A percentile compares a stretch with the other conserved stretches of the same genome.
phyloP scores from a whole-genome alignment of 2,888 invertebrate genomes.

The Aleiodes alternator region DNA sequence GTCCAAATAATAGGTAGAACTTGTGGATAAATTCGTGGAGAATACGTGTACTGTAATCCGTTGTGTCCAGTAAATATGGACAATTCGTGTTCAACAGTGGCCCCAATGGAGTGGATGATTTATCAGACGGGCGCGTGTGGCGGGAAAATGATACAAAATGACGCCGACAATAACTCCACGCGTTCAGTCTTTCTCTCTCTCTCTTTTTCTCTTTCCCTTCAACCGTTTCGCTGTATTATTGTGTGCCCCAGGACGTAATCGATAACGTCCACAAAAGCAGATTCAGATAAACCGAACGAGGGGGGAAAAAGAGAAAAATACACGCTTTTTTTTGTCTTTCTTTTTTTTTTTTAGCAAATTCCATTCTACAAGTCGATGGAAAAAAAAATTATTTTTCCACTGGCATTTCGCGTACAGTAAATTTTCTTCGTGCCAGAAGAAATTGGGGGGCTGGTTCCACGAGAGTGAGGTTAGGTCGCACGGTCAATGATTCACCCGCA shows the following conservation, averaged over 20 bases:
- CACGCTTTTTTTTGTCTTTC: background rate
- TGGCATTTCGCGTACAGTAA: background rate
- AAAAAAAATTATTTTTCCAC: background rate
- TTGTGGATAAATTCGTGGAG: slow-evolving; percentile 16
- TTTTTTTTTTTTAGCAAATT: slow-evolving; percentile 3
- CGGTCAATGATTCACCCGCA: slow-evolving; percentile 68
- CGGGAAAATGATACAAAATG: slow-evolving; percentile 73
- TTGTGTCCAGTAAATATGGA: slow-evolving; percentile 56
- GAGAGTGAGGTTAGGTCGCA: slow-evolving; percentile 61
- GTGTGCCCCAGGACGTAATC: slow-evolving; percentile 23
- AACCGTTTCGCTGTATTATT: slow-evolving; percentile 1
- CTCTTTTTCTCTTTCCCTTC: background rate
- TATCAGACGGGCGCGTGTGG: slow-evolving; percentile 69
- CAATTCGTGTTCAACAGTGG: slow-evolving; percentile 61
- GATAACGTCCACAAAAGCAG: slow-evolving; percentile 40
- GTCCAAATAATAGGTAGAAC: slow-evolving; percentile 31
- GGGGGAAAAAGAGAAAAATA: background rate
- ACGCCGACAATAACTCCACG: slow-evolving; percentile 59
- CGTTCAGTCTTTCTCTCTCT: slow-evolving; percentile 41
- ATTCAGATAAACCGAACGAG: slow-evolving; percentile 18
- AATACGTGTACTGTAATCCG: slow-evolving; percentile 19
- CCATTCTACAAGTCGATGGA: background rate
- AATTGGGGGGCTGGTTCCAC: slow-evolving; percentile 58
- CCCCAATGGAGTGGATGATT: slow-evolving; percentile 66
- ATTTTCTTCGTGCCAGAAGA: background rate